Conservation (phyloP, 2,888 invertebrate genomes). For the Cenopis cana region DNA sequence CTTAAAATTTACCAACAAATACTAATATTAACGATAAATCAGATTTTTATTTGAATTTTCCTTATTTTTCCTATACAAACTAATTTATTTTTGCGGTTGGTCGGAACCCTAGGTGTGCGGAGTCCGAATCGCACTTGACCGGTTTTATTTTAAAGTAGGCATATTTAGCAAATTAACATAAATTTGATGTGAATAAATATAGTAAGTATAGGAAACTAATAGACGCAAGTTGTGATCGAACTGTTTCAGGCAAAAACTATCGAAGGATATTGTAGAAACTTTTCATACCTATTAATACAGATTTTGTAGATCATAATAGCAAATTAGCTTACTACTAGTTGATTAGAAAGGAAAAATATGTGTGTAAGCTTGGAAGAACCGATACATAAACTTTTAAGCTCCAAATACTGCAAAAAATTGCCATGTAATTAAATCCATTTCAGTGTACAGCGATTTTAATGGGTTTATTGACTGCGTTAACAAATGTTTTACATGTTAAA, state of each 20-base stretch:
- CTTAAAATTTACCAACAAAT: no score
- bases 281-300: background rate
- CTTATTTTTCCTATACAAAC: no score
- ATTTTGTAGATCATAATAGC: background rate
- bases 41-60: no score
- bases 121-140: no score
- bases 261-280: background rate
- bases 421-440: conserved; percentile 4
- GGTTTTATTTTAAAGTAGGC: no score
- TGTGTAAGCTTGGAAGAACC: background rate
- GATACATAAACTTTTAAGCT: background rate
- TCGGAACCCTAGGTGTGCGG: no score
- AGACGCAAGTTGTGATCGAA: background rate
- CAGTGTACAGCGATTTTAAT: conserved; percentile 13
- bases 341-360: no score
- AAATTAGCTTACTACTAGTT: background rate
- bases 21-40: no score
- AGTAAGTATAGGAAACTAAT: no score
- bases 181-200: background rate
- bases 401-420: background rate
- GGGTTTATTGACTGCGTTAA: conserved; percentile 24
- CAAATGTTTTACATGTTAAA: conserved; percentile 22
- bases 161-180: no score
- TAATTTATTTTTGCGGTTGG: no score
- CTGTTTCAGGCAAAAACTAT: background rate